Conservation (phyloP, 2,888 invertebrate species). For the Caenorhabditis sp. region DNA sequence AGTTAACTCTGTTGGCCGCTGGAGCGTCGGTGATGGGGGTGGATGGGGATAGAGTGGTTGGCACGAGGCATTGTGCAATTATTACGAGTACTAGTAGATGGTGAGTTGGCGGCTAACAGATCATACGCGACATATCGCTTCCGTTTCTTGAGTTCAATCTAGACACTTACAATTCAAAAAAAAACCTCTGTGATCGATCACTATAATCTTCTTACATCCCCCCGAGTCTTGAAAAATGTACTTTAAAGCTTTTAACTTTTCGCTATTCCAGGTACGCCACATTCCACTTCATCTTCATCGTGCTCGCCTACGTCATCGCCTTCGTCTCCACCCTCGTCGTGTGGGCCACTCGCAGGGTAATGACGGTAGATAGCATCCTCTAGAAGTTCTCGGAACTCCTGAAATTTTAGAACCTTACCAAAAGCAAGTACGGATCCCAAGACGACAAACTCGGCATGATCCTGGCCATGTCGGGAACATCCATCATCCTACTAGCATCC, state of each 20-base stretch:
- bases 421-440: constrained; percentile 54
- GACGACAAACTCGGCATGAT: constrained; percentile 68
- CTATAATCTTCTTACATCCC: background rate
- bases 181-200: background rate
- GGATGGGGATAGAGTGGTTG: constrained; percentile 58
- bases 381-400: background rate
- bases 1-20: constrained; percentile 67
- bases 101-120: constrained; percentile 54
- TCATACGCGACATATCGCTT: too few relatives aligned
- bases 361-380: constrained; percentile 55
- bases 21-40: constrained; percentile 67
- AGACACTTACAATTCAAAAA: too few relatives aligned
- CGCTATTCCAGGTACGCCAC: constrained; percentile 77
- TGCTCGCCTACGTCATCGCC: constrained; percentile 72
- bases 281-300: constrained; percentile 76
- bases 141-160: too few relatives aligned
- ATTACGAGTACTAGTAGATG: constrained; percentile 74
- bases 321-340: constrained; percentile 70
- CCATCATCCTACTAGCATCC: constrained; percentile 71
- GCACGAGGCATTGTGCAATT: constrained; percentile 76
- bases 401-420: constrained; percentile 48
- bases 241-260: constrained; percentile 4
- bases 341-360: constrained; percentile 63
- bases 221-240: background rate
- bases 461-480: constrained; percentile 70